Conservation (phyloP, 2,888 invertebrate genomes). For the Atrina japonica region DNA sequence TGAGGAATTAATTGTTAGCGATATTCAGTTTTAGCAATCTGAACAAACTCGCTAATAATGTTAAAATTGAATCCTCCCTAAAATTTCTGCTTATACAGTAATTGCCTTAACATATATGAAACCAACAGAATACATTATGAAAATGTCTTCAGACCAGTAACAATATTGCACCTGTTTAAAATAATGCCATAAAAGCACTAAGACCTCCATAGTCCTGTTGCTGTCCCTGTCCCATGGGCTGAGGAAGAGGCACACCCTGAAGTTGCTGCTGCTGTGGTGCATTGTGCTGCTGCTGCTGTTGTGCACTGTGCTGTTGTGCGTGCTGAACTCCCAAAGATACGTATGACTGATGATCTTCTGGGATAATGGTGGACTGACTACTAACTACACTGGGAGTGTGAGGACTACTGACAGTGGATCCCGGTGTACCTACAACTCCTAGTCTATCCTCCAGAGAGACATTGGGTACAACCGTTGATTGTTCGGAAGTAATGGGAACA, state of each 20-base stretch:
- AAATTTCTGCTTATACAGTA: no score
- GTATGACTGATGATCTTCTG: constrained; percentile 39
- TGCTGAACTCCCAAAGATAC: constrained; percentile 31
- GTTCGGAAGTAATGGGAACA: constrained; percentile 6
- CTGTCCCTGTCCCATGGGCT: constrained; percentile 28
- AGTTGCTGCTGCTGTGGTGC: constrained; percentile 41
- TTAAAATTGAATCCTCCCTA: no score
- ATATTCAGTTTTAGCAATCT: no score
- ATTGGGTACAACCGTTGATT: neutral
- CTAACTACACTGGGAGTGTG: constrained; percentile 14
- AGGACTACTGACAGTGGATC: constrained; percentile 13
- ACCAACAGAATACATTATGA: no score
- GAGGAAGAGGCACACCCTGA: constrained; percentile 37
- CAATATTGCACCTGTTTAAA: constrained; percentile 42
- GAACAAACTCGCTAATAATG: no score
- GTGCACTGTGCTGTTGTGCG: constrained; percentile 7
- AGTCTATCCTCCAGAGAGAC: neutral
- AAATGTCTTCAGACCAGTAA: no score
- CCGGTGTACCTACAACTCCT: neutral
- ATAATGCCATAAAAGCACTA: constrained; percentile 64
- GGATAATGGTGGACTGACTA: constrained; percentile 15
- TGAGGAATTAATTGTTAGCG: no score
- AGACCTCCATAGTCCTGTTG: constrained; percentile 58
- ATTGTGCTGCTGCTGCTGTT: constrained; percentile 21
- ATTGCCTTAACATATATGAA: no score